Evolutionary conservation across 2,888 invertebrate species (phyloP), one percentile per base, ranked within the genome.

Genomic region (Pachliopta kotzebuea): DNA sequence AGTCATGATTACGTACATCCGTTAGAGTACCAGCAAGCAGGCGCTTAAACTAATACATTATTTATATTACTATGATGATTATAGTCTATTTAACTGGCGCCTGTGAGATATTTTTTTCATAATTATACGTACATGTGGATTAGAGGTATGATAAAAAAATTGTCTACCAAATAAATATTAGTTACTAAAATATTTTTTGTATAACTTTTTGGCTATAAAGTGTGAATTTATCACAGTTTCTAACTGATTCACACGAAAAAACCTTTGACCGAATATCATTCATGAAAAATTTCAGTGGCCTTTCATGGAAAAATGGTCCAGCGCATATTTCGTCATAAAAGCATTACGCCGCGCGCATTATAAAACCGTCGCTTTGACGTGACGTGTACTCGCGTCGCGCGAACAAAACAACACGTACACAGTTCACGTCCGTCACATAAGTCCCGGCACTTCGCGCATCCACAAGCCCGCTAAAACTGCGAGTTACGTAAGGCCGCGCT

Each of bases 391-490:
- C 57, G 45, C 49, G 37, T 50, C 49, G 24, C n/a, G 14, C 37
- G 31, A 23, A 49, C 58, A 24, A 49, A 59, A 55, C 61, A 61
- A 45, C 58, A 54, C 63, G 58, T 59, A 63, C 21, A 26, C 63
- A 14, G 59, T 63, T 59, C 63, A 63, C 63, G 63, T 63, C 54
- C 63, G 31, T 59, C 58, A 59, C 58, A 63, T 63, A 63, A 63
- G 54, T 63, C 63, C 54, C 54, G 54, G 23, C 54, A 63, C 58
- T 63, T 63, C 59, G 58, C 63, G 54, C 59, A 59, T 63, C 54
- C 54, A 49, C 62, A 53, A 59, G 57, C 53, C 49, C 49, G 55
- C 58, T 58, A 55, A 55, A 58, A 45, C 63, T 53, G 52, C 59
- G 63, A 45, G 58, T 4, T 17, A 6, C 29, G 17, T 62, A 20